These are phyloP conservation scores for Drosophila fungiperda DNA, from an alignment of 2,888 invertebrate species.

Conservation along the genomic window DNA sequence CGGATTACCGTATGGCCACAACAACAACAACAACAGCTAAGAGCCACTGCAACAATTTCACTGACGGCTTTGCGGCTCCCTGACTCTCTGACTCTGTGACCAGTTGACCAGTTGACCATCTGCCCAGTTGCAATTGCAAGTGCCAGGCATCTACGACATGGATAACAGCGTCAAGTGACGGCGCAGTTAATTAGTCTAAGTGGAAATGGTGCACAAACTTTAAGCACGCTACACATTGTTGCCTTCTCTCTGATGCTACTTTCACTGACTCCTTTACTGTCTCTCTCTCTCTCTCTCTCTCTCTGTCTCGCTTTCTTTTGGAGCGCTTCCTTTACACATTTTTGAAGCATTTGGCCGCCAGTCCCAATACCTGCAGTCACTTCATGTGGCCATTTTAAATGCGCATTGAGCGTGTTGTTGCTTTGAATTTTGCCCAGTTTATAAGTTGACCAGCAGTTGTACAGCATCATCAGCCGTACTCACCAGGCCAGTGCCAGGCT, in stretches of 20 bases:
- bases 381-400: conserved; percentile 55
- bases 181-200: conserved; percentile 80
- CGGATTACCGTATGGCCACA: conserved; percentile 65
- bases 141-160: conserved; percentile 35
- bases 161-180: conserved; percentile 72
- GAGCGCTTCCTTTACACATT: conserved; percentile 18
- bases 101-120: conserved; percentile 8
- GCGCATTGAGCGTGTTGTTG: conserved; percentile 59
- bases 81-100: conserved; percentile 2
- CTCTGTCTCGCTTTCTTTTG: neutral
- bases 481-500: conserved; percentile 1
- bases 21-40: conserved; percentile 41
- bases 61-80: conserved; percentile 24
- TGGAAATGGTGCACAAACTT: conserved; percentile 78
- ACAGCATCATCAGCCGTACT: conserved; percentile 3
- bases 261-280: conserved; percentile 11
- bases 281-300: neutral
- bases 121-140: conserved; percentile 13
- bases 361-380: conserved; percentile 24
- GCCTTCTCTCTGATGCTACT: conserved; percentile 33
- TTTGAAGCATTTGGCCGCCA: conserved; percentile 19
- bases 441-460: conserved; percentile 15
- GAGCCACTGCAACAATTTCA: conserved; percentile 22
- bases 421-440: conserved; percentile 37
- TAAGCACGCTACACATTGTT: conserved; percentile 58